Percentiles rank a stretch among this genome's conserved stretches.
Conservation (phyloP, 2,797 vertebrate genomes). For the Typhlichthys subterraneus region DNA sequence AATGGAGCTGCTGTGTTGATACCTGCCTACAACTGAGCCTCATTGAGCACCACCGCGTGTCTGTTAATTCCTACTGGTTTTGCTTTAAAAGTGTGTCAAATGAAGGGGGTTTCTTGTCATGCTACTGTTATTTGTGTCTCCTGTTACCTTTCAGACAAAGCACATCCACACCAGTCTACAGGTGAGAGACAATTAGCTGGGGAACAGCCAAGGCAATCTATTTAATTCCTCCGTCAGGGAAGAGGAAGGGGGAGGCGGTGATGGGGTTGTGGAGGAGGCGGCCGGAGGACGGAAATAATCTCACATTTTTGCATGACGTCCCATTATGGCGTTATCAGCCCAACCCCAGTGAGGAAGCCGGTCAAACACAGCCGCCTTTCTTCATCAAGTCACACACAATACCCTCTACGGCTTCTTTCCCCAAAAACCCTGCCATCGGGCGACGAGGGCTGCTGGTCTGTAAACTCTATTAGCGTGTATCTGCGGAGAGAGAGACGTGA, state of each 20-base stretch:
- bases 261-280: slow-evolving; percentile 20
- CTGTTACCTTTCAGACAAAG: slow-evolving; percentile 37
- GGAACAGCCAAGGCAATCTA: slow-evolving; percentile 27
- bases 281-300: slow-evolving; percentile 47
- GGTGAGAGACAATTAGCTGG: too few relatives aligned
- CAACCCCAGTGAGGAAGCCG: slow-evolving; percentile 25
- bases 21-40: too few relatives aligned
- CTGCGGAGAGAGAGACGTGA: slow-evolving; percentile 28
- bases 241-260: slow-evolving; percentile 16
- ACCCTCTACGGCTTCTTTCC: slow-evolving; percentile 12
- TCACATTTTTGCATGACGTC: slow-evolving; percentile 39
- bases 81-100: too few relatives aligned
- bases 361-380: slow-evolving; percentile 30
- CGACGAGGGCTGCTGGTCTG: slow-evolving; percentile 21
- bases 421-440: slow-evolving; percentile 24
- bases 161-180: background rate
- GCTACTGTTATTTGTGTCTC: slow-evolving; percentile 26
- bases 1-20: too few relatives aligned
- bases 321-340: slow-evolving; percentile 52
- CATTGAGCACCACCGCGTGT: too few relatives aligned
- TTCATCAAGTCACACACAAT: slow-evolving; percentile 38
- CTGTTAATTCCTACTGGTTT: too few relatives aligned
- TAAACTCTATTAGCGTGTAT: slow-evolving; percentile 49
- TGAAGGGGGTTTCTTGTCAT: slow-evolving; percentile 24
- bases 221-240: slow-evolving; percentile 46